Evolutionary conservation across 2,113 vertebrate species (phyloP), one percentile per base, ranked within the genome.

Genomic region (Abramis brama): DNA sequence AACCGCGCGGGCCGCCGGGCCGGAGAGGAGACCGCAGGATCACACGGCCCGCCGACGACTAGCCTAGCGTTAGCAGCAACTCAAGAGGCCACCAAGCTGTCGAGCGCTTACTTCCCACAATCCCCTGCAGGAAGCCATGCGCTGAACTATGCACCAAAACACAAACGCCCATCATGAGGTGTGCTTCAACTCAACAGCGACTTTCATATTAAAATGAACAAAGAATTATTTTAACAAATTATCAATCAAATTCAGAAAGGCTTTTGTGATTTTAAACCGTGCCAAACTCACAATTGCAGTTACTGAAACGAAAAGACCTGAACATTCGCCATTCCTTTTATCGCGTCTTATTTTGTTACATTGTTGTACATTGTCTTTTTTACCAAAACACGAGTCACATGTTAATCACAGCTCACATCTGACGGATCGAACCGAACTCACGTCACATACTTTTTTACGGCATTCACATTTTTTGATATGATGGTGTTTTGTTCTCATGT

Each of bases 1-100:
- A 99, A 88, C 98, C 98, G 23, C 98, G 95, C 93, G 98, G 97
- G 66, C 98, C 98, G 8, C 93, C 95, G 0, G 98, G 98, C 47
- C 98, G 98, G 91, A 95, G 96, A 82, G 98, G 98, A 15, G 96
- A 95, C 23, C 95, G 97, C 89, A 95, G 98, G 92, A 94, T 99
- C 89, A 43, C 43, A 9, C 43, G 43, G 43, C 43, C 43, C 8
- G 8, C 43, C 43, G 43, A 43, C 43, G 43, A 43, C 43, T 43
- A 43, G 43, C 43, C 43, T 43, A 43, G 43, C 43, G 8, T 9
- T 43, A 43, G 43, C 43, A 2, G 2, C 2, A 43, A 43, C n/a
- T 10, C 59, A 1, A n/a, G 12, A 47, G 71, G 23, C 23, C 71
- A 75, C 17, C 8, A 57, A 57, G 55, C 55, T 57, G 55, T 57